A percentile compares a stretch with the other conserved stretches of the same genome.
These are phyloP conservation scores for Halcyon malimbica DNA, from an alignment of 2,113 vertebrate species.

Conservation along the genomic window DNA sequence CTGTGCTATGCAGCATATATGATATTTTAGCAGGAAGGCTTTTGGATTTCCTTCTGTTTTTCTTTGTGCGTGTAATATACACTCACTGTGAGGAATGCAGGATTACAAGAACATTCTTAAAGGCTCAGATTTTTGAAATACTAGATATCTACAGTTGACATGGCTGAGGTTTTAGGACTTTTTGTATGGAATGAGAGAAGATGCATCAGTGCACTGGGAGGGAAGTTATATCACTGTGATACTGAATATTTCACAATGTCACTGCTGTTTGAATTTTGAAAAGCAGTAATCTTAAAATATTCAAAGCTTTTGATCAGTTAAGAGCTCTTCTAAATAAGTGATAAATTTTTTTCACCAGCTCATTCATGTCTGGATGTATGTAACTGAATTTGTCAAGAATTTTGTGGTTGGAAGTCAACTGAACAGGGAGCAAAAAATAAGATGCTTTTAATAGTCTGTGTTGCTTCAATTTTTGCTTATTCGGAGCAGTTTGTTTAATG, in stretches of 20 bases:
- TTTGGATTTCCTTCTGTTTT: not conserved
- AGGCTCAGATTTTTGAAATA: not conserved
- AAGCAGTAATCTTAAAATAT: not conserved
- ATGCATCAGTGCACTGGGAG: not conserved
- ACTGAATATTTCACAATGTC: not conserved
- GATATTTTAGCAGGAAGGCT: not conserved
- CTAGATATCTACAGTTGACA: not conserved
- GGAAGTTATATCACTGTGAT: not conserved
- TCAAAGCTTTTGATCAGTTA: not conserved
- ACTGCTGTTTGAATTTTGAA: not conserved
- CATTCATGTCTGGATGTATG: constrained; percentile 43
- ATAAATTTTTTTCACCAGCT: not conserved
- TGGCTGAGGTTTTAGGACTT: not conserved
- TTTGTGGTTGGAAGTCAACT: constrained; percentile 3
- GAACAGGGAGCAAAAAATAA: constrained; percentile 69
- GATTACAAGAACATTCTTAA: not conserved
- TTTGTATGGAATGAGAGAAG: not conserved
- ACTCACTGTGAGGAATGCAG: not conserved
- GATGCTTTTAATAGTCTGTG: constrained; percentile 49
- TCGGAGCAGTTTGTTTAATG: constrained; percentile 41
- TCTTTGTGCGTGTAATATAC: not conserved
- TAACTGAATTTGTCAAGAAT: constrained; percentile 3
- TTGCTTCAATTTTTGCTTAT: constrained; percentile 58
- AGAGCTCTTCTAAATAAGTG: not conserved
- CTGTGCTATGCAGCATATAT: not conserved